Evolutionary conservation across 2,888 invertebrate genomes (phyloP).

Genomic region (Ectemnius continuus): DNA sequence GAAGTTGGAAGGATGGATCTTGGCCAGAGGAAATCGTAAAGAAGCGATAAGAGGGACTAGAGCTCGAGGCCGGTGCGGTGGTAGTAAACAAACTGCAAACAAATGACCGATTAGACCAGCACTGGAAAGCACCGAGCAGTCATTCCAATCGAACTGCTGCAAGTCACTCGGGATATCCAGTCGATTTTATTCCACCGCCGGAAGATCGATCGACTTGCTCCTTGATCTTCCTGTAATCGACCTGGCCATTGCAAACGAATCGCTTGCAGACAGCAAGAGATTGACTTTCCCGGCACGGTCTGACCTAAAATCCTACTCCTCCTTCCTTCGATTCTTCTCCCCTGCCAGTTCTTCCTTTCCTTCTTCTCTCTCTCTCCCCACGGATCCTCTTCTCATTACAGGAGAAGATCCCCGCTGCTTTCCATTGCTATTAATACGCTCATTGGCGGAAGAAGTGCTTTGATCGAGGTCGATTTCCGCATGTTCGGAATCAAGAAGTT

Average conservation of each 20-base stretch:
- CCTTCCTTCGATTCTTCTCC: conserved; percentile 40
- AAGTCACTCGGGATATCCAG: conserved; percentile 13
- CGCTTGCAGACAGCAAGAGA: conserved; percentile 62
- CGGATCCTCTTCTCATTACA: too few relatives aligned
- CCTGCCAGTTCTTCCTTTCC: background rate
- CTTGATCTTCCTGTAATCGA: conserved; percentile 33
- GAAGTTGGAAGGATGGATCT: conserved; percentile 11
- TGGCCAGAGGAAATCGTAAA: background rate
- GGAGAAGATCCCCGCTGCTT: too few relatives aligned
- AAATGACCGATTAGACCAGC: background rate
- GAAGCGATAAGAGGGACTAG: background rate
- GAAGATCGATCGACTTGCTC: conserved; percentile 36
- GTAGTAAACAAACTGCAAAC: background rate
- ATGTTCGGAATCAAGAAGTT: too few relatives aligned
- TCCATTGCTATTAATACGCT: too few relatives aligned
- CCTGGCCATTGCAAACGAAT: conserved; percentile 56
- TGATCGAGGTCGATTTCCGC: too few relatives aligned
- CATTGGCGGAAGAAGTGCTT: too few relatives aligned
- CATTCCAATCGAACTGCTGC: background rate
- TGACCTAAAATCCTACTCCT: conserved; percentile 71
- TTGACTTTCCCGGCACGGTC: conserved; percentile 76
- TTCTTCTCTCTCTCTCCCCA: background rate
- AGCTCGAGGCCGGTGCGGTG: background rate
- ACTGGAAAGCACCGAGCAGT: background rate
- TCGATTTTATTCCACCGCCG: conserved; percentile 19